Base-by-base conservation (phyloP, 2,797 vertebrate genomes). In the Onychomys leucogaster region DNA sequence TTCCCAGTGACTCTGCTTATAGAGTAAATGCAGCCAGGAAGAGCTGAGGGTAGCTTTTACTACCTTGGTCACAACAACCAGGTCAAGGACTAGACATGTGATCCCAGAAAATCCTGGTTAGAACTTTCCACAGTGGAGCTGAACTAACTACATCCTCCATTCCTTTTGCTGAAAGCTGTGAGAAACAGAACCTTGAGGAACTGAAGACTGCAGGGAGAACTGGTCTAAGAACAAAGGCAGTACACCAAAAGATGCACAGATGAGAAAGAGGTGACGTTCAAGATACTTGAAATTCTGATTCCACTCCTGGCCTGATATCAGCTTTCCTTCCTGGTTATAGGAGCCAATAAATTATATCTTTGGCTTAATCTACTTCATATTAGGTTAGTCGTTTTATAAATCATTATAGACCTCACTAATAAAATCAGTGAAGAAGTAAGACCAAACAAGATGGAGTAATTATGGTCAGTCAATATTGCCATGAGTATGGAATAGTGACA, bases 351-450 rank as follows among this genome's bases (percentile, higher is more conserved):
- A n/a, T 90, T 86, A 17, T 91, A 25, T 59, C 65, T 81, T 34
- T 76, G 55, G 16, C 46, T 89, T 73, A 81, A 52, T 89, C 71
- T 82, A 67, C 73, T 82, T 94, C 75, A 23, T 61, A 4, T 5
- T 83, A 57, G 29, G 6, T 17, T 94, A 32, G 10, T 88, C 29
- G 43, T 91, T n/a, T 21, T 65, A 67, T 6, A 81, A 93, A 88
- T 81, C 52, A 78, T n/a, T 34, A 55, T 46, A 73, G 23, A 90
- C 43, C 32, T 93, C 41, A 85, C 16, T 86, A 77, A 55, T 7
- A 89, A 94, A 96, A 19, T 61, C 52, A 52, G 12, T 90, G 46
- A 96, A 19, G 46, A n/a, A 3, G 32, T 69, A 71, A 96, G 52
- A 86, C 9, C 76, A 78, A 92, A 29, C 23, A 41, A 85, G 2